These are phyloP conservation scores for Latrodectus geometricus DNA, from an alignment of 1,140 invertebrate genomes.

Conservation along the genomic window DNA sequence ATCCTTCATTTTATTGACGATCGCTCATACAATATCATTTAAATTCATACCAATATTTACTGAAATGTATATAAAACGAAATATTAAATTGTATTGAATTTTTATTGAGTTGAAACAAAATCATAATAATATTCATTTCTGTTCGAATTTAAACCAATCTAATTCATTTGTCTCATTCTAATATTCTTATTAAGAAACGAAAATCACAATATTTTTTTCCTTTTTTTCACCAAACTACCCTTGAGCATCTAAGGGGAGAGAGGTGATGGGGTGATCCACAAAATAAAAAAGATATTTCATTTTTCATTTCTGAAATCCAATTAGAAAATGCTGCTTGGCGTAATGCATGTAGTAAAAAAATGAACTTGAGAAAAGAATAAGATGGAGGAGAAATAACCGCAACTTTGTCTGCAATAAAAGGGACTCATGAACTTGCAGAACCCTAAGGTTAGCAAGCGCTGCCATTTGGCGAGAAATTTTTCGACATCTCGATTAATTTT, in stretches of 20 bases:
- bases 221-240: not conserved
- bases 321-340: constrained; percentile 20
- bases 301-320: constrained; percentile 20
- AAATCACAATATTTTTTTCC: not conserved
- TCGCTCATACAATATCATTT: too few relatives aligned
- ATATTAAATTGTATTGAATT: too few relatives aligned
- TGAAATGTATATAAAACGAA: too few relatives aligned
- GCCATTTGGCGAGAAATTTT: constrained; percentile 55
- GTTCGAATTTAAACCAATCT: not conserved
- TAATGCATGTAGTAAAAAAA: not conserved
- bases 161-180: not conserved
- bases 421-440: constrained; percentile 12
- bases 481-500: constrained; percentile 54
- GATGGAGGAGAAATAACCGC: not conserved
- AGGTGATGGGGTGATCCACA: not conserved
- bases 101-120: not conserved
- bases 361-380: not conserved
- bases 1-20: too few relatives aligned
- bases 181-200: not conserved
- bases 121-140: not conserved
- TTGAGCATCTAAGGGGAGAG: not conserved
- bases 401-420: constrained; percentile 13
- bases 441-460: constrained; percentile 19
- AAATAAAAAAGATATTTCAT: not conserved
- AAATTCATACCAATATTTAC: too few relatives aligned